Evolutionary conservation across 2,113 vertebrate genomes (phyloP).

Genomic region (Neotragus moschatus): DNA sequence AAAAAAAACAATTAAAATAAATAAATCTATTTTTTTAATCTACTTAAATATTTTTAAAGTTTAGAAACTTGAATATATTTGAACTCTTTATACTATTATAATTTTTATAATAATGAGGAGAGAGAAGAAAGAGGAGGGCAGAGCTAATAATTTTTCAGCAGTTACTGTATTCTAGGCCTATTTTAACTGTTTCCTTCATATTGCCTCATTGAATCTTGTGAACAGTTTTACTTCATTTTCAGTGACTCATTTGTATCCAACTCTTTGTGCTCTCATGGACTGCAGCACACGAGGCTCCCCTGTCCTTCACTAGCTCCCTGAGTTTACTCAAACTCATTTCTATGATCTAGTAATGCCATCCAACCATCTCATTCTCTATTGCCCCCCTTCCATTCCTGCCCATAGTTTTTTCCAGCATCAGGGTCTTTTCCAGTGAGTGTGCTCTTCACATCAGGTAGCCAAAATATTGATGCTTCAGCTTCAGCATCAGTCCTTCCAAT

Average conservation of each 20-base stretch:
- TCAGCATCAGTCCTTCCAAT: neutral
- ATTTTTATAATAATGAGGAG: neutral
- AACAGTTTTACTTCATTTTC: neutral
- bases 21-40: neutral
- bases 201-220: neutral
- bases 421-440: neutral
- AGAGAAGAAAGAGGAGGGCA: neutral
- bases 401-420: neutral
- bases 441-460: neutral
- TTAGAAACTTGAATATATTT: neutral
- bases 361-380: neutral
- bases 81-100: neutral
- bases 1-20: neutral
- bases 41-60: neutral
- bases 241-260: neutral
- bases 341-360: neutral
- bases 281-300: rapidly evolving
- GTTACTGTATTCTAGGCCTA: neutral
- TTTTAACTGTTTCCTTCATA: neutral
- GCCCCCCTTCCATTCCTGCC: neutral
- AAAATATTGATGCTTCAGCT: neutral
- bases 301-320: neutral
- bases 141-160: neutral
- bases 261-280: neutral
- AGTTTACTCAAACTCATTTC: neutral